Base-by-base conservation (phyloP, 2,113 vertebrate species). In the Empidonax alnorum region DNA sequence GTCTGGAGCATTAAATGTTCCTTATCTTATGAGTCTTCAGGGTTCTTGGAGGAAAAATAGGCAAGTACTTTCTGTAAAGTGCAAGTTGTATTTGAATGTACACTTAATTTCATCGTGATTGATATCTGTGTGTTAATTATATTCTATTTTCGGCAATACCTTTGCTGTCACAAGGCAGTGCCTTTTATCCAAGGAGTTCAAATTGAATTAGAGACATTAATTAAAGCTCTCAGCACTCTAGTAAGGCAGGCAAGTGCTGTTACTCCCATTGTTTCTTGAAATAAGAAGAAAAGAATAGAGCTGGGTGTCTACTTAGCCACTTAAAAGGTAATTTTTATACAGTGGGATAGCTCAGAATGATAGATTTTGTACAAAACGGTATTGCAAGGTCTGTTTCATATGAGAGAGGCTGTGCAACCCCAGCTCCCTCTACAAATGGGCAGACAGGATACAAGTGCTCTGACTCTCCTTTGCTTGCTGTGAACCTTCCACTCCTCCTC, bases 71-170 rank as follows among this genome's bases (percentile, higher is more conserved):
- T 78, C 92, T 90, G 85, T 84, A 89, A 96, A 93, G 88, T 94
- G 93, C 88, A 96, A 94, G 86, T 81, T 96, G 92, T 94, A 93
- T 94, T 96, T 94, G 94, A 97, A 96, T 84, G 90, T 94, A 95
- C 88, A 95, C 92, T 96, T 96, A 89, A 97, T 96, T 96, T 97
- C 92, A 69, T 81, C 50, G 21, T 96, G 94, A 96, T 96, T 94
- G 94, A 96, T 97, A 97, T 92, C 96, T 96, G 56, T 94, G 94
- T 90, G 93, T 96, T 97, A 96, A 96, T 96, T 96, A 96, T 96
- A 96, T 96, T 96, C 93, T 96, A 96, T 96, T 97, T 96, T 95
- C 67, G n/a, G 95, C 93, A 89, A 96, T 96, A 97, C 93, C 83
- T 96, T 92, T 77, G 80, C 96, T 96, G 94, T 96, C 92, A 95